These are phyloP conservation scores for Erethizon dorsatum DNA, from an alignment of 2,797 vertebrate genomes.

Conservation along the genomic window DNA sequence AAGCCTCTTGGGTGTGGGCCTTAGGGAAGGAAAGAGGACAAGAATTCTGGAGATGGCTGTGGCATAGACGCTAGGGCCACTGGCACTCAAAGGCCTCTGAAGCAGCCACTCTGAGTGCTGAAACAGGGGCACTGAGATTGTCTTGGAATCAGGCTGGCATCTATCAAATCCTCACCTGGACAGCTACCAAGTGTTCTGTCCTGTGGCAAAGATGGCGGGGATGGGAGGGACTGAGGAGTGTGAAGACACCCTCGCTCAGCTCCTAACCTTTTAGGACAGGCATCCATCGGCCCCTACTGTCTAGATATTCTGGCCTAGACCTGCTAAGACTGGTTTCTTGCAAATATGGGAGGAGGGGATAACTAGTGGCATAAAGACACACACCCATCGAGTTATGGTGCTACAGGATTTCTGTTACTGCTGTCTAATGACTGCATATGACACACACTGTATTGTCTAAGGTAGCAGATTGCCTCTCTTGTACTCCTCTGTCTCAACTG, in stretches of 20 bases:
- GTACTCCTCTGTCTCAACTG: neutral
- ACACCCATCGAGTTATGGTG: neutral
- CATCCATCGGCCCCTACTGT: neutral
- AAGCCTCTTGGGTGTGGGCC: neutral
- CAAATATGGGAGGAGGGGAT: neutral
- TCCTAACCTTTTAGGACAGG: slow-evolving; percentile 18
- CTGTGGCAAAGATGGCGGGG: neutral
- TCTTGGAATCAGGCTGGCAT: slow-evolving; percentile 18
- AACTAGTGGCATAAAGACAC: neutral
- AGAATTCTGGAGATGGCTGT: neutral
- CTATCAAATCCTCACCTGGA: slow-evolving; percentile 24
- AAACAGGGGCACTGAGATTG: neutral
- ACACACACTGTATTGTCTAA: neutral
- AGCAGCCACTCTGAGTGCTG: neutral
- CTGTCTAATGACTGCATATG: neutral
- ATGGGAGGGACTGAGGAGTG: neutral
- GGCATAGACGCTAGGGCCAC: neutral
- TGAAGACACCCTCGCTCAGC: slow-evolving; percentile 44
- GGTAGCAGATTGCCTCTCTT: neutral
- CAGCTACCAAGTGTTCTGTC: neutral
- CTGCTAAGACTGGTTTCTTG: slow-evolving; percentile 58
- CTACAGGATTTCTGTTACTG: neutral
- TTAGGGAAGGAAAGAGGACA: neutral
- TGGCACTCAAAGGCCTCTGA: neutral
- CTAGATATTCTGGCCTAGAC: slow-evolving; percentile 55